Evolutionary conservation across 2,888 invertebrate genomes (phyloP), one percentile per base, ranked within the genome.

Genomic region (Alentia gelatinosa): DNA sequence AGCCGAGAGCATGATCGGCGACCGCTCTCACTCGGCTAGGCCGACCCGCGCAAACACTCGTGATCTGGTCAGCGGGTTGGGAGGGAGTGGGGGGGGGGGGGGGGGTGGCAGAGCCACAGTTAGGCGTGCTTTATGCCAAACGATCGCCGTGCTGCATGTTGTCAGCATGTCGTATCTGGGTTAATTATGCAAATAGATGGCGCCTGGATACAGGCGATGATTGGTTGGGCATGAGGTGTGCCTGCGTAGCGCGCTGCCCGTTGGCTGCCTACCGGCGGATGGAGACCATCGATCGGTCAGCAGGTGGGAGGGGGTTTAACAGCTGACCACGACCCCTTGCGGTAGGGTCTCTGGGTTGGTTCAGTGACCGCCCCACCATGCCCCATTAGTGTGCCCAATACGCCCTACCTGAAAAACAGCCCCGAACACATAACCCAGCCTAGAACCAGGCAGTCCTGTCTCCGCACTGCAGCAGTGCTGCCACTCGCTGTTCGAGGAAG

Each of bases 111-210:
- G 79, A 39, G 23, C 79, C 12, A 0, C 39, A 1, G 30, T 9
- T 30, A 26, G 5, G 30, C 3, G 4, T 68, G 1, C n/a, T 47
- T 3, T 3, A 12, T 19, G 47, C 5, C 35, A 75, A 4, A 1
- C 75, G 33, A 35, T 9, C 75, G 33, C 35, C 5, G 35, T 35
- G 9, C 5, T 23, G 19, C 37, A 56, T 56, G n/a, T n/a, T 79
- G 74, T 35, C 30, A 4, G 74, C 35, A 74, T 42, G 35, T 7
- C 15, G 7, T 42, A 42, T 19, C 5, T 86, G 86, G 86, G 86
- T 86, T 86, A 86, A 86, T 86, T 86, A 86, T 86, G 86, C 47
- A 86, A 86, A 86, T 86, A 47, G 47, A 86, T 86, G 47, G 42
- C 86, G 86, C 86, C 30, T 50, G 86, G 86, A 86, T 23, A 86